Evolutionary conservation across 1,140 invertebrate species (phyloP).

Genomic region (Eriocheir sinensis): DNA sequence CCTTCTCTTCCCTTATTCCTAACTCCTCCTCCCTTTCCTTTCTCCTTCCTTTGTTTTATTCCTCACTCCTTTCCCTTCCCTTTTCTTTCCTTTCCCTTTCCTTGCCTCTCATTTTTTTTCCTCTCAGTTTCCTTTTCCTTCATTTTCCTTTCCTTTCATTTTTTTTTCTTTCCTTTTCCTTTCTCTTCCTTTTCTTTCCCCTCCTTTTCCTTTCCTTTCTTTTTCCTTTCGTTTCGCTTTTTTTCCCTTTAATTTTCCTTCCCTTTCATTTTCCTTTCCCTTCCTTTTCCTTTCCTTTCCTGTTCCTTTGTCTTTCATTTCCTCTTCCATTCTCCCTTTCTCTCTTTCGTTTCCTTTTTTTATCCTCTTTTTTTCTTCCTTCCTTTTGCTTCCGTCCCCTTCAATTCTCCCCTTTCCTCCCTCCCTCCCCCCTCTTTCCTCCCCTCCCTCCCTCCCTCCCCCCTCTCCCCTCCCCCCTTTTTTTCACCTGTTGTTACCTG

Average conservation of each 20-base stretch:
- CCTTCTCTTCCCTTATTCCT: not conserved
- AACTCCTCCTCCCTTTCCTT: not conserved
- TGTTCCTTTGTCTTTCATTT: not conserved
- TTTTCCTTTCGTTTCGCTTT: not conserved
- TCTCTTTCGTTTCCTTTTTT: too few species aligned
- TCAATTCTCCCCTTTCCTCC: constrained; percentile 1
- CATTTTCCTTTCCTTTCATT: not conserved
- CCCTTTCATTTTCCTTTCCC: not conserved
- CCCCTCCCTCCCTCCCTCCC: not conserved
- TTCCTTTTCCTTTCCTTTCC: not conserved
- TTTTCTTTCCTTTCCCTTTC: not conserved
- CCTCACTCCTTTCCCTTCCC: not conserved
- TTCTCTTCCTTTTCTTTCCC: not conserved
- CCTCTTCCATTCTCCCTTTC: too few species aligned
- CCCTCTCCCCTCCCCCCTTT: not conserved
- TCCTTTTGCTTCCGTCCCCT: not conserved
- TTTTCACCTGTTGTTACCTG: too few species aligned
- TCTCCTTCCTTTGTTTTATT: not conserved
- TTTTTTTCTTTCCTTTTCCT: not conserved
- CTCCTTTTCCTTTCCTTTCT: not conserved
- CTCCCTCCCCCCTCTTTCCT: too few species aligned
- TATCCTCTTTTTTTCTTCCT: not conserved
- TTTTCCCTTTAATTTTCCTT: not conserved
- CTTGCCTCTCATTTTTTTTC: not conserved
- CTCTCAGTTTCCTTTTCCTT: not conserved